Base-by-base conservation (phyloP, 2,888 invertebrate genomes). In the Catonia carolina region DNA sequence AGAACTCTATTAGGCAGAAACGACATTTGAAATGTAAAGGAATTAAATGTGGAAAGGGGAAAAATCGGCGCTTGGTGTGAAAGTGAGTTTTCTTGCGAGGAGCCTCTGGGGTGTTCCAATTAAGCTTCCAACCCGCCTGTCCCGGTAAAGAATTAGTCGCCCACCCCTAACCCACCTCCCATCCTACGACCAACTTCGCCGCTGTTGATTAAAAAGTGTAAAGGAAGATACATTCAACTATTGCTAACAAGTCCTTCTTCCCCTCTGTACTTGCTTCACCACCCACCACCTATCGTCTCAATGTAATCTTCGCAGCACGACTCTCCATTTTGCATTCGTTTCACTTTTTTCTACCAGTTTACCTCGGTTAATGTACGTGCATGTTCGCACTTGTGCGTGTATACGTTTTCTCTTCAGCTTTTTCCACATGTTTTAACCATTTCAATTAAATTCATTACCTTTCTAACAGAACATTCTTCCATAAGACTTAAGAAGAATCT, bases 41-140 rank as follows among this genome's bases (percentile, higher is more conserved):
- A 56, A 56, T 56, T 56, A 56, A 56, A 42, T 35, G 56, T 42
- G 52, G 39, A 35, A 47, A 37, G 56, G 56, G 47, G 23, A 56
- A 56, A 56, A 56, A 56, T 56, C 56, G 52, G 47, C 37, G 52
- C 45, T 45, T 8, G 39, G 55, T 48, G 49, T 55, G 55, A 54
- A 54, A 54, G 45, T 23, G 45, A 45, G 45, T 45, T 45, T 45
- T 45, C 45, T 45, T 45, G 5, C 45, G 27, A 45, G 45, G 27
- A 45, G 45, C 45, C 45, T 45, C 45, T 45, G 23, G 45, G 45
- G 45, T 45, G 45, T 22, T 23, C 45, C 45, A 45, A 45, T 45
- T 45, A 45, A 45, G 45, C 45, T 45, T 27, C 27, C 22, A 2
- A 22, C 2, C 23, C 27, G 6, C 45, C 45, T 5, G 45, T 20